Evolutionary conservation across 2,797 vertebrate genomes (phyloP), one percentile per base, ranked within the genome.

Genomic region (Acropternis orthonyx): DNA sequence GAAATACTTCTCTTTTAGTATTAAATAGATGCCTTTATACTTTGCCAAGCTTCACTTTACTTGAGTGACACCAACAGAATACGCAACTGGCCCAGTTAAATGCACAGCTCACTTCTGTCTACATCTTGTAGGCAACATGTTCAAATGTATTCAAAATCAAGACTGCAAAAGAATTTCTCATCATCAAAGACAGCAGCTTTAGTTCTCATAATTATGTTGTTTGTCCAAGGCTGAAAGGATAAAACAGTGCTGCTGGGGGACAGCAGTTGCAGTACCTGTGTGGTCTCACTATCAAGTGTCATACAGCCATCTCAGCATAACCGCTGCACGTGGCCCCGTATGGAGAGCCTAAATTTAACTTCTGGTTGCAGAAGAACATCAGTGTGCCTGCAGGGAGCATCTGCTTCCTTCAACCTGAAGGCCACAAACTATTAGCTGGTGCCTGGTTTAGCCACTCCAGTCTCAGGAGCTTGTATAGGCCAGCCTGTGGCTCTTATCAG

Each of bases 81-180:
- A 92, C 82, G 88, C 87, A 96, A 87, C 94, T 76, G 65, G 71
- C 96, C 77, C 93, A 94, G 83, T 87, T 96, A 96, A 96, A 95
- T 10, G 71, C 67, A 80, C n/a, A 80, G 80, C 49, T 96, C 90
- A 77, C 90, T 95, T 93, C 83, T 96, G 71, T 90, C 91, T 96
- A 83, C 77, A 32, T 89, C 71, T 92, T 95, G 92, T 95, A 94
- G 94, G 85, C 88, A 93, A 74, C 83, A 62, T 93, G 88, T 93
- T 96, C 93, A 94, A 92, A 92, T 87, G 49, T 72, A 96, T 89
- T 97, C 90, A 85, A 88, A 92, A 95, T 92, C 83, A 93, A 95
- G 93, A 20, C 92, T 83, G 77, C 56, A 77, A 91, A 82, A 89
- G 77, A 85, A 77, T 77, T 93, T 90, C 80, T 92, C 88, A 93